These are phyloP conservation scores for Calliphora vicina DNA, from an alignment of 1,140 invertebrate genomes.

Conservation along the genomic window DNA sequence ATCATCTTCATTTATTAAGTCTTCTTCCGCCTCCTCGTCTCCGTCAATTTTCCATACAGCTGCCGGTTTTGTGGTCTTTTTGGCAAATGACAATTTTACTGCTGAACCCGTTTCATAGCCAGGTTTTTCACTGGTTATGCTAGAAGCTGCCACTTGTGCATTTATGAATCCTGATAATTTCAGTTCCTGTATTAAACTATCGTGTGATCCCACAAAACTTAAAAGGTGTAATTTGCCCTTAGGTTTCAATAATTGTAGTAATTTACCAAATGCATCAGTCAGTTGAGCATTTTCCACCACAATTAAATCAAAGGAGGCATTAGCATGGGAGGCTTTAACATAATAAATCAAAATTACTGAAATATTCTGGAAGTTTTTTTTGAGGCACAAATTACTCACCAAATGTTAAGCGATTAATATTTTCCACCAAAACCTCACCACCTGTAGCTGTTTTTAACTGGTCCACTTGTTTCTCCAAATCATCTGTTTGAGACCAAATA, in stretches of 20 bases:
- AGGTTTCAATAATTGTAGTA: conserved; percentile 69
- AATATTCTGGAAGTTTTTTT: neutral
- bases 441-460: conserved; percentile 49
- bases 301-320: conserved; percentile 69
- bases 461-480: conserved; percentile 51
- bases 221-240: conserved; percentile 66
- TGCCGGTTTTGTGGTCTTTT: conserved; percentile 31
- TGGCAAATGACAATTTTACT: conserved; percentile 64
- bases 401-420: conserved; percentile 57
- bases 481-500: conserved; percentile 54
- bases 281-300: conserved; percentile 67
- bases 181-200: conserved; percentile 64
- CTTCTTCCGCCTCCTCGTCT: conserved; percentile 75
- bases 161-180: conserved; percentile 73
- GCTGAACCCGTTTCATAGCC: conserved; percentile 73
- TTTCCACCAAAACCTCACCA: conserved; percentile 56
- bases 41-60: conserved; percentile 66
- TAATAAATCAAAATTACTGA: conserved; percentile 36
- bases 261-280: conserved; percentile 65
- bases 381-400: conserved; percentile 45
- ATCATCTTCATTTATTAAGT: conserved; percentile 86
- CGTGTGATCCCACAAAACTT: conserved; percentile 58
- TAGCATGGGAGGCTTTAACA: conserved; percentile 64
- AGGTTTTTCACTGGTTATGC: conserved; percentile 70
- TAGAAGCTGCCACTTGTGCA: conserved; percentile 60